Evolutionary conservation across 2,888 invertebrate genomes (phyloP).

Genomic region (Oligia latruncula): DNA sequence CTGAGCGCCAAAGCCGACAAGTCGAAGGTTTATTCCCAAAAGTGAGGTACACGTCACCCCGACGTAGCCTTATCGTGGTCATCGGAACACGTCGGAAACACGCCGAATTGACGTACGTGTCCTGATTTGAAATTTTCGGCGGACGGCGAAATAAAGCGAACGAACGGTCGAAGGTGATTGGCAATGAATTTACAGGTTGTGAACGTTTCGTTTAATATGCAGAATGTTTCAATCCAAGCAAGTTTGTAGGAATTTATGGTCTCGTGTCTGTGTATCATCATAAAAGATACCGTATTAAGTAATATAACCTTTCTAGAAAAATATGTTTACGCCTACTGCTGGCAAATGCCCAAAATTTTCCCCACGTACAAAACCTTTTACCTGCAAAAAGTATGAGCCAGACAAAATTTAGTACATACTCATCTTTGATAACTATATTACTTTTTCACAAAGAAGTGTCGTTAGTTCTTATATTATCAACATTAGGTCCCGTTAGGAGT

Average conservation of each 20-base stretch:
- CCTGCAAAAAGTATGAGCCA: slow-evolving; percentile 37
- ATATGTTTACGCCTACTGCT: slow-evolving; percentile 16
- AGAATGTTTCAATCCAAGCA: not conserved
- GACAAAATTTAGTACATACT: slow-evolving; percentile 34
- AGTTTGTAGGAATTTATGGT: not conserved
- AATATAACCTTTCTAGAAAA: slow-evolving; percentile 16
- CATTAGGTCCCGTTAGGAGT: slow-evolving; percentile 35
- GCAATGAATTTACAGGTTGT: slow-evolving; percentile 20
- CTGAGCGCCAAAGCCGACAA: slow-evolving; percentile 61
- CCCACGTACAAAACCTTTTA: slow-evolving; percentile 21
- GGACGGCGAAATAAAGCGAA: slow-evolving; percentile 24
- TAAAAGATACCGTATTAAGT: slow-evolving; percentile 1
- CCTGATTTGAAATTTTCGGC: slow-evolving; percentile 55
- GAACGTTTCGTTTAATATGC: slow-evolving; percentile 7
- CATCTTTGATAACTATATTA: slow-evolving; percentile 41
- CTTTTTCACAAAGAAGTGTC: slow-evolving; percentile 48
- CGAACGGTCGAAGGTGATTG: slow-evolving; percentile 23
- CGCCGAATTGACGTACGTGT: slow-evolving; percentile 55
- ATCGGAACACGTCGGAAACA: slow-evolving; percentile 55
- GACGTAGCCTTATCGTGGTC: slow-evolving; percentile 53
- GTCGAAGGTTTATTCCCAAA: slow-evolving; percentile 60
- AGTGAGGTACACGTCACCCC: slow-evolving; percentile 42
- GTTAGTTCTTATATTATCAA: slow-evolving; percentile 51
- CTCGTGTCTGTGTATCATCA: not conserved
- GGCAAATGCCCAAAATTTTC: slow-evolving; percentile 38